A percentile compares a stretch with the other conserved stretches of the same genome.
Conservation (phyloP, 2,888 invertebrate species). For the Aporophyla lueneburgensis region DNA sequence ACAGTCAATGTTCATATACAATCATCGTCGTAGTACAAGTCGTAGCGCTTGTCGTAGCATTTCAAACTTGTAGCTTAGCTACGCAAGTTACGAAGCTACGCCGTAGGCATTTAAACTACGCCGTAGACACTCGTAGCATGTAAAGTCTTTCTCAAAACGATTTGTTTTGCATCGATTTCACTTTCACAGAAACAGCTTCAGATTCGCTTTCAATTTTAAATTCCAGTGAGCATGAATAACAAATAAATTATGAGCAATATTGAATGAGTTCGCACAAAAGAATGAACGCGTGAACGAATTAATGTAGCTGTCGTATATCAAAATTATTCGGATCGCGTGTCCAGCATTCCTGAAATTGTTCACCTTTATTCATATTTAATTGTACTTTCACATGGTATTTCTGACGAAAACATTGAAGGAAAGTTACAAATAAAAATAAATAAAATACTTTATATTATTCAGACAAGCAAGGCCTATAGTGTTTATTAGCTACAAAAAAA, state of each 20-base stretch:
- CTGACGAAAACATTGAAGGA: neutral
- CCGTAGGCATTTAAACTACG: constrained; percentile 55
- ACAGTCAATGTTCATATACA: neutral
- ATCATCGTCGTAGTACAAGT: neutral
- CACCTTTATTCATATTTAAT: constrained; percentile 37
- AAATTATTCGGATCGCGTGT: constrained; percentile 48
- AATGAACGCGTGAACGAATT: constrained; percentile 36
- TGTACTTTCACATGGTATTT: constrained; percentile 2
- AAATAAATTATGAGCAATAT: constrained; percentile 49
- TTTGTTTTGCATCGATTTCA: neutral
- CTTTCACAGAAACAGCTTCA: constrained; percentile 14
- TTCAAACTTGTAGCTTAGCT: constrained; percentile 31
- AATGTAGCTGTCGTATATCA: constrained; percentile 42
- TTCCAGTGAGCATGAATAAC: constrained; percentile 24
- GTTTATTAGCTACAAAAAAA: too few relatives aligned
- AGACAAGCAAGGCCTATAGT: too few relatives aligned
- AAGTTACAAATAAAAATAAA: neutral
- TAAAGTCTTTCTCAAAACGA: neutral
- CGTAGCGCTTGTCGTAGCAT: constrained; percentile 7
- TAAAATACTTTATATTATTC: too few relatives aligned
- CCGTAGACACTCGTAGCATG: constrained; percentile 53
- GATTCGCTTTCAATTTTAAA: constrained; percentile 10
- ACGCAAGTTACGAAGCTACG: constrained; percentile 54
- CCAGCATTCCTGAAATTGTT: constrained; percentile 34
- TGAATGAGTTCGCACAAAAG: constrained; percentile 49